phyloP scores from a whole-genome alignment of 1,140 invertebrate genomes.

The Sarcophaga peregrina region DNA sequence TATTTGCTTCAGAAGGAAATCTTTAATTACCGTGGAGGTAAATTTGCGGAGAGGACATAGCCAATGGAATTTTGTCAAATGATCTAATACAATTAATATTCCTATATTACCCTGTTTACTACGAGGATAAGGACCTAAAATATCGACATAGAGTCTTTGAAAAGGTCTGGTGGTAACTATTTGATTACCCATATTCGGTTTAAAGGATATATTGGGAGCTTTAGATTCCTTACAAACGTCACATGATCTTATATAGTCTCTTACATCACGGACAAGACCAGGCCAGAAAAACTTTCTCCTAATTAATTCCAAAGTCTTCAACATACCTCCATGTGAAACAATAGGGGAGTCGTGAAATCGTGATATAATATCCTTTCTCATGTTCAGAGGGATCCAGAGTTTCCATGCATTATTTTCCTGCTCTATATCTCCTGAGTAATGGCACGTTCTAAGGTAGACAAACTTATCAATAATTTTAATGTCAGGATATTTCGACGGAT shows the following conservation, averaged over 20 bases:
- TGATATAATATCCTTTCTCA: neutral
- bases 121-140: conserved; percentile 41
- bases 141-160: conserved; percentile 36
- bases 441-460: neutral
- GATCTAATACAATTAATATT: conserved; percentile 38
- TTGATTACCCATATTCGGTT: too few relatives aligned
- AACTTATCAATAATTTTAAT: too few relatives aligned
- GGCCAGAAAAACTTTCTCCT: conserved; percentile 46
- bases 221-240: too few relatives aligned
- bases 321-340: neutral
- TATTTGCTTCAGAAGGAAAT: too few relatives aligned
- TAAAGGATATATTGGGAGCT: too few relatives aligned
- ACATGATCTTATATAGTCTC: conserved; percentile 30
- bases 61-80: conserved; percentile 38
- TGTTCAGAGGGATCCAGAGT: neutral
- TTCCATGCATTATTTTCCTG: neutral
- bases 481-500: conserved; percentile 23
- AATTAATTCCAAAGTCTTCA: conserved; percentile 42
- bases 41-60: conserved; percentile 17
- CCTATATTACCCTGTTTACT: too few relatives aligned
- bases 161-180: conserved; percentile 12
- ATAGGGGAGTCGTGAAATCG: conserved; percentile 32
- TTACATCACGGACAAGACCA: too few relatives aligned
- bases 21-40: neutral
- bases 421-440: neutral